These are phyloP conservation scores for Nemapogon koenigi DNA, from an alignment of 2,888 invertebrate species.

Conservation along the genomic window DNA sequence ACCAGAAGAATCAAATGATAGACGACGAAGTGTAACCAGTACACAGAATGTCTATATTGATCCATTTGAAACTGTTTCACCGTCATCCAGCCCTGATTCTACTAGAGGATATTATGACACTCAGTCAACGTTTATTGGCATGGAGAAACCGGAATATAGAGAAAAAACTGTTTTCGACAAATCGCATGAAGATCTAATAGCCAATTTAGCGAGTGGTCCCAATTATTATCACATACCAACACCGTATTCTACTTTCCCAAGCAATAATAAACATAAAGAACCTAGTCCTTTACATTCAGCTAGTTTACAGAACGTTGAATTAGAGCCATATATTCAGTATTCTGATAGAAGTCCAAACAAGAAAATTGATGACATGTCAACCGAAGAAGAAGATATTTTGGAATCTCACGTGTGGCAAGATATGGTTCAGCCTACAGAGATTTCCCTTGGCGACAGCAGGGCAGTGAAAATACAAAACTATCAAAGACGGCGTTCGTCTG, in stretches of 20 bases:
- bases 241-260: conserved; percentile 68
- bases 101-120: conserved; percentile 68
- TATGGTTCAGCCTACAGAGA: conserved; percentile 53
- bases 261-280: conserved; percentile 64
- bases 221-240: conserved; percentile 64
- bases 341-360: conserved; percentile 41
- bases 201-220: conserved; percentile 54
- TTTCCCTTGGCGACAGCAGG: conserved; percentile 37
- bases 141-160: conserved; percentile 51
- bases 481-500: conserved; percentile 72
- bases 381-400: conserved; percentile 58
- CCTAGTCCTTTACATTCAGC: conserved; percentile 70
- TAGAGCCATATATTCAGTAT: conserved; percentile 64
- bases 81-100: conserved; percentile 74
- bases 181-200: conserved; percentile 66
- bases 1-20: conserved; percentile 34
- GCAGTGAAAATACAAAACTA: conserved; percentile 53
- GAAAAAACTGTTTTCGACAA: conserved; percentile 61
- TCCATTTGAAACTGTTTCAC: conserved; percentile 56
- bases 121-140: conserved; percentile 45
- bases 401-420: conserved; percentile 65
- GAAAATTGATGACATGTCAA: conserved; percentile 52
- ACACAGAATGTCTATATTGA: conserved; percentile 47
- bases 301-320: conserved; percentile 74
- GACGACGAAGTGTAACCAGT: conserved; percentile 39